Percentiles rank a stretch among this genome's conserved stretches.
Evolutionary conservation across 2,888 invertebrate species (phyloP).

Genomic region (Agrochola lychnidis): DNA sequence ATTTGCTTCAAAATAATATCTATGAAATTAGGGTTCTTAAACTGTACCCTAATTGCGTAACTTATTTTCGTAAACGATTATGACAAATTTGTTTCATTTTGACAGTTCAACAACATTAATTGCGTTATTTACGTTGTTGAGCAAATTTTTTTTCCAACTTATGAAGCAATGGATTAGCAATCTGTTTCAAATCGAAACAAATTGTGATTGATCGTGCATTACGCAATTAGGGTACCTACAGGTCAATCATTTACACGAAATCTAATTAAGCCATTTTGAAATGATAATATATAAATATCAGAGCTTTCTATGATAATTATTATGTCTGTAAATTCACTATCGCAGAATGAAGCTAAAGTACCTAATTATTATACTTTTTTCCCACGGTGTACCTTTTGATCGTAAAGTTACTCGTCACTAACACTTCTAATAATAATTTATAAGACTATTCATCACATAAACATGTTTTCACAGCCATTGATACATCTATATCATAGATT

Average conservation of each 20-base stretch:
- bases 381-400: neutral
- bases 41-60: neutral
- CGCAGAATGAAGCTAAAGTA: neutral
- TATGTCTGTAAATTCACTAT: neutral
- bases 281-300: neutral
- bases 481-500: conserved; percentile 44
- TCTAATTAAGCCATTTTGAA: neutral
- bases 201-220: too few relatives aligned
- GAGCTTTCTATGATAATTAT: conserved; percentile 26
- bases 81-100: too few relatives aligned
- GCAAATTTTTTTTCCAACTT: too few relatives aligned
- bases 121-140: too few relatives aligned
- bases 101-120: too few relatives aligned
- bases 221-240: too few relatives aligned
- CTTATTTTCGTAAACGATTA: too few relatives aligned
- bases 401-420: neutral
- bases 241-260: neutral
- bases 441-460: neutral
- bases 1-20: neutral
- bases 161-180: too few relatives aligned
- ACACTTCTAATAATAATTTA: neutral
- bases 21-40: neutral
- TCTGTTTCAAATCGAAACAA: too few relatives aligned
- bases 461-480: neutral
- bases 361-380: neutral